Conservation (phyloP, 1,140 invertebrate species). For the Penaeus indicus region DNA sequence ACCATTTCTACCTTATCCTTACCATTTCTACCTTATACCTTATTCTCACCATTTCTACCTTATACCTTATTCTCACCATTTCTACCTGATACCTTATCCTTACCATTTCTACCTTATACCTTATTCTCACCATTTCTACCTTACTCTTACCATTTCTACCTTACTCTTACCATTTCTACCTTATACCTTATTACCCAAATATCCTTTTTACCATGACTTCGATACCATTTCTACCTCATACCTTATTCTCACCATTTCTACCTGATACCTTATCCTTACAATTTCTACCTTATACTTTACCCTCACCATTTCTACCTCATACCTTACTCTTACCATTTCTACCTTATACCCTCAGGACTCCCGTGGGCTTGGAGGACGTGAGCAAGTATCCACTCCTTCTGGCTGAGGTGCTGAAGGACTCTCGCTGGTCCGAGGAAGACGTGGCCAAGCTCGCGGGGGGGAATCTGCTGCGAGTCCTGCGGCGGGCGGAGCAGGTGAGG, state of each 20-base stretch:
- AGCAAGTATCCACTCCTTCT: slow-evolving; percentile 88
- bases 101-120: neutral
- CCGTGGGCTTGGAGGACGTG: slow-evolving; percentile 87
- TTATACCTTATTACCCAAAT: no score
- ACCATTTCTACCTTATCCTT: no score
- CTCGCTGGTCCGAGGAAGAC: slow-evolving; percentile 71
- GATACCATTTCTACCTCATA: no score
- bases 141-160: no score
- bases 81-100: neutral
- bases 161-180: neutral
- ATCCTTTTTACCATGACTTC: no score
- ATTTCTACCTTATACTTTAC: neutral
- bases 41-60: neutral
- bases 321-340: neutral
- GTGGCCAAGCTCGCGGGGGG: slow-evolving; percentile 72
- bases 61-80: neutral
- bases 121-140: neutral
- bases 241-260: no score
- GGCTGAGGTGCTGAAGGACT: slow-evolving; percentile 71
- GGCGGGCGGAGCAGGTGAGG: slow-evolving; percentile 71
- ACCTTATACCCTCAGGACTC: slow-evolving; percentile 70
- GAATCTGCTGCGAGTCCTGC: slow-evolving; percentile 73
- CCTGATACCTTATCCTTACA: neutral
- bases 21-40: neutral
- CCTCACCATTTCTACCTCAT: neutral